phyloP scores from a whole-genome alignment of 2,113 vertebrate species.

The Tupaia tana region DNA sequence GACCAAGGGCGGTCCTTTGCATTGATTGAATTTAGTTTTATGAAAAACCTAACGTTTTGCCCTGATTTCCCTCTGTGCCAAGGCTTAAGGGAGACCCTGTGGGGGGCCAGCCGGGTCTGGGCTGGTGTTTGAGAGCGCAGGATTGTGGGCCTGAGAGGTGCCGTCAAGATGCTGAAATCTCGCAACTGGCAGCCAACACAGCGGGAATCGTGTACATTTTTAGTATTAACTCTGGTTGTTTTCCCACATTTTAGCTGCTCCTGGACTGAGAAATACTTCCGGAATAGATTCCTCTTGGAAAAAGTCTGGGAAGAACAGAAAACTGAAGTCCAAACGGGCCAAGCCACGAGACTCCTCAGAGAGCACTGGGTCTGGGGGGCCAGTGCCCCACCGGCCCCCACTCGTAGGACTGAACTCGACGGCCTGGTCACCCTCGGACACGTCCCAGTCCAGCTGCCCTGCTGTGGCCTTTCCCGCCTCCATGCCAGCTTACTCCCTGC shows the following conservation, averaged over 20 bases:
- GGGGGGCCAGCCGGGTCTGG: fast-evolving
- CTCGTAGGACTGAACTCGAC: slow-evolving; percentile 91
- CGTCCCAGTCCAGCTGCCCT: slow-evolving; percentile 91
- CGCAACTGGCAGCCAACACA: fast-evolving
- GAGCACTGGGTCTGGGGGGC: slow-evolving; percentile 90
- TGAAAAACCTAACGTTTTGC: neutral
- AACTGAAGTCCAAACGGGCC: slow-evolving; percentile 90
- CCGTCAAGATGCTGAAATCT: neutral
- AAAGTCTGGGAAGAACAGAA: slow-evolving; percentile 90
- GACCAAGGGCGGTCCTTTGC: neutral
- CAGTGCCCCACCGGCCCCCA: slow-evolving; percentile 86
- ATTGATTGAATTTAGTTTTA: neutral
- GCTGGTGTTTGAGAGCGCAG: neutral
- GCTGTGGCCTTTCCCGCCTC: slow-evolving; percentile 89
- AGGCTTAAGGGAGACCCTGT: fast-evolving
- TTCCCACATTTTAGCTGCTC: slow-evolving; percentile 69
- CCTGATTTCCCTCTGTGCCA: neutral
- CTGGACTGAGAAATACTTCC: slow-evolving; percentile 78
- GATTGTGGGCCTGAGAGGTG: neutral
- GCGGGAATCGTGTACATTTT: fast-evolving
- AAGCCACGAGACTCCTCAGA: slow-evolving; percentile 93
- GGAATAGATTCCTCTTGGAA: slow-evolving; percentile 84
- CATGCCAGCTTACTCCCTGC: slow-evolving; percentile 90
- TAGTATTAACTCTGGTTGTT: neutral
- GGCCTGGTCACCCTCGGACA: slow-evolving; percentile 93